Base-by-base conservation (phyloP, 2,797 vertebrate genomes). In the Enteromius mattozi region DNA sequence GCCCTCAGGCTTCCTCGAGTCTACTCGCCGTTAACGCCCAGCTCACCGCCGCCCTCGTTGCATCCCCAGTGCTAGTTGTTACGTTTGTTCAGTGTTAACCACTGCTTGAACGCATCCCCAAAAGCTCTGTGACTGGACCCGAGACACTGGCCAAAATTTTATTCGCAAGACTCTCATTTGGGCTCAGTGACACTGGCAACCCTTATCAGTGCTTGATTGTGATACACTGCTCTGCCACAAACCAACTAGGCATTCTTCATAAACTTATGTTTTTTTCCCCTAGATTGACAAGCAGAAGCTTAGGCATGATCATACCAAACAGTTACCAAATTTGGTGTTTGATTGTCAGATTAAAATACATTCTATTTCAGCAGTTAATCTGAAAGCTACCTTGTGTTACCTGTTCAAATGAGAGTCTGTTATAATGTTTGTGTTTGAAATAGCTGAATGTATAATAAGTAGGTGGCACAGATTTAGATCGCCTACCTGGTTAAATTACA, bases 11-110 rank as follows among this genome's bases (percentile, higher is more conserved):
- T 91, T 90, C 90, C 91, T 91, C 85, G 45, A 86, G 91, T 89
- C 90, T 92, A 87, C 91, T 93, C 93, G 94, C 94, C 94, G 94
- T 91, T 92, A 91, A 90, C 88, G 91, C 89, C 88, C 90, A 89
- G 91, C 90, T 92, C 88, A 84, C 89, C 93, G 92, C 93, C 93
- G 91, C 91, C 91, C 86, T 92, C 93, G 92, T 92, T 92, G 92
- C 85, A 90, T 89, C 89, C 91, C 82, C 63, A 86, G 81, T 85
- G 82, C 78, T 86, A 85, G 61, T 79, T 84, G 65, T 84, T 83
- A 68, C 83, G 70, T 88, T 87, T 87, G 88, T 87, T 87, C 78
- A 75, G 89, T 89, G 87, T 87, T 88, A 81, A 81, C 81, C 89
- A 87, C 80, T 90, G 90, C 92, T 92, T 92, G 89, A 91, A 90